Evolutionary conservation across 2,113 vertebrate species (phyloP).

Genomic region (Trogon melanurus): DNA sequence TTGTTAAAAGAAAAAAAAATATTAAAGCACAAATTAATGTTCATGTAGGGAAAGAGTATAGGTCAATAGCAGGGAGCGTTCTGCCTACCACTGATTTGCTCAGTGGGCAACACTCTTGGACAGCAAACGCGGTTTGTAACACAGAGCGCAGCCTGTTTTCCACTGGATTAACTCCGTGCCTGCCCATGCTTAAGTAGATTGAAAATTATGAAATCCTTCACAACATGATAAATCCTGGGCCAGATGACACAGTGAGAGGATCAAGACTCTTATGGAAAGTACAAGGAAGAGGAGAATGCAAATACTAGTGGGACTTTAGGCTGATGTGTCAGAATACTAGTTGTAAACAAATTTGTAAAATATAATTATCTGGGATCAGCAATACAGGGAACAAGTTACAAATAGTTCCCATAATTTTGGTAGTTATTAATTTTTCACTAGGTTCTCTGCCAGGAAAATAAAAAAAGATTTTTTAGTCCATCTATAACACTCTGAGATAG

Average conservation of each 20-base stretch:
- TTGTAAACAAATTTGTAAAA: background rate
- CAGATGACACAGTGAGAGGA: slow-evolving; percentile 42
- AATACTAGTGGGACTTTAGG: slow-evolving; percentile 6
- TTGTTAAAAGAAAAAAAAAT: background rate
- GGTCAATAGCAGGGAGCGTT: background rate
- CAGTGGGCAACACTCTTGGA: background rate
- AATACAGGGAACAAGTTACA: background rate
- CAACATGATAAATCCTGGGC: slow-evolving; percentile 43
- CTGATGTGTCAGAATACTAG: background rate
- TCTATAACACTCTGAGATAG: background rate
- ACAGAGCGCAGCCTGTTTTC: slow-evolving; percentile 22
- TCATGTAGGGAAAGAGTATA: background rate
- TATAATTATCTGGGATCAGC: background rate
- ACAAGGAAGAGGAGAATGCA: slow-evolving; percentile 5
- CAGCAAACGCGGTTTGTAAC: background rate
- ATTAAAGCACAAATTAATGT: background rate
- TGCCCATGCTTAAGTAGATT: slow-evolving; percentile 47
- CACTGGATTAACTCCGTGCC: slow-evolving; percentile 22
- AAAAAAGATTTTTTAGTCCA: background rate
- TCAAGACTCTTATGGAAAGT: background rate
- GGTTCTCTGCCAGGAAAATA: background rate
- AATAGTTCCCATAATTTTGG: background rate
- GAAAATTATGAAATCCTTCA: slow-evolving; percentile 62
- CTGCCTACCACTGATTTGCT: background rate
- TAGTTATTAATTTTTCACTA: background rate